A percentile compares a stretch with the other conserved stretches of the same genome.
Conservation (phyloP, 2,113 vertebrate genomes). For the Rhabdornis inornatus region DNA sequence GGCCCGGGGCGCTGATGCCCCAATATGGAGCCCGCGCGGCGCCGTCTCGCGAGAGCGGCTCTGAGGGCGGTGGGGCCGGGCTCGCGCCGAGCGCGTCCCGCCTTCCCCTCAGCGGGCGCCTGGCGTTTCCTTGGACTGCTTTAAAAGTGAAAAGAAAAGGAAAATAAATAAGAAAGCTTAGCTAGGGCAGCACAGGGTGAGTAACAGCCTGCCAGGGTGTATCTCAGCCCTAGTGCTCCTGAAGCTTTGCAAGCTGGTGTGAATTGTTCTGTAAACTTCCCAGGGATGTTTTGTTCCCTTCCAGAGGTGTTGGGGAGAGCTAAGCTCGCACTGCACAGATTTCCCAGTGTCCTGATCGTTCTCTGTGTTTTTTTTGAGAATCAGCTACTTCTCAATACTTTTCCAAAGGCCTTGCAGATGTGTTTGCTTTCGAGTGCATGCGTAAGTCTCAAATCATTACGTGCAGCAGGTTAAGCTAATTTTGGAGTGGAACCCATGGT, state of each 20-base stretch:
- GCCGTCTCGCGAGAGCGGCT: constrained; percentile 6
- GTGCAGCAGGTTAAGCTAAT: background rate
- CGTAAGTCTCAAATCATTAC: background rate
- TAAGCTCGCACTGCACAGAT: background rate
- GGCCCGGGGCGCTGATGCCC: background rate
- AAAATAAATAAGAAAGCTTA: rapidly evolving
- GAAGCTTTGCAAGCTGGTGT: rapidly evolving
- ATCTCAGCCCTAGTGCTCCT: background rate
- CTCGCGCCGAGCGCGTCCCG: background rate
- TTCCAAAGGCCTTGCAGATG: background rate
- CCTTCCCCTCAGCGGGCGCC: background rate
- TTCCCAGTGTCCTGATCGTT: background rate
- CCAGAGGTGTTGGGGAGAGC: too few relatives aligned
- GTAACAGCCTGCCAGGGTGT: too few relatives aligned
- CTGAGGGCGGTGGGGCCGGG: background rate
- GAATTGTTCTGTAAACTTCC: background rate
- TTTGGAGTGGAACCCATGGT: background rate
- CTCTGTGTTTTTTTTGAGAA: background rate
- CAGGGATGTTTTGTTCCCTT: background rate
- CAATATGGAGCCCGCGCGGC: constrained; percentile 43
- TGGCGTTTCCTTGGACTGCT: too few relatives aligned
- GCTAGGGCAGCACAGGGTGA: background rate
- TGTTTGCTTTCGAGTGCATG: background rate
- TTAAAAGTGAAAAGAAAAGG: rapidly evolving
- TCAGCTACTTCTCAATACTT: background rate